phyloP scores from a whole-genome alignment of 1,140 invertebrate genomes.

The Phymastichus coffea region DNA sequence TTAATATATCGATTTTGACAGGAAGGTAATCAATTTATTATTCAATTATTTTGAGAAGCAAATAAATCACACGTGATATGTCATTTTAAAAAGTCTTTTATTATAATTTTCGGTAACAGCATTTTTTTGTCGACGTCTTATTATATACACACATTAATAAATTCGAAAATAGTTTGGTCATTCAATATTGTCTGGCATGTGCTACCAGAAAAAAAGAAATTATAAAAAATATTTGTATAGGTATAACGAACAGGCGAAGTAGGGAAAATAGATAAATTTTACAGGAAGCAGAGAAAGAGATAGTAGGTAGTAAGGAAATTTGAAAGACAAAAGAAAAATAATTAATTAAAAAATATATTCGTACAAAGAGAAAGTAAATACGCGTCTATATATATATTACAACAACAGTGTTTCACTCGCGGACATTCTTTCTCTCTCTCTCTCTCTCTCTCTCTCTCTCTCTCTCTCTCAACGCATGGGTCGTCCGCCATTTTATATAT shows the following conservation, averaged over 20 bases:
- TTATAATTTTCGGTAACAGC: constrained; percentile 41
- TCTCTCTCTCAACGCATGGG: no score
- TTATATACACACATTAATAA: constrained; percentile 44
- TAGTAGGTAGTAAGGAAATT: background rate
- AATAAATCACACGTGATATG: constrained; percentile 5
- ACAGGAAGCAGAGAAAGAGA: background rate
- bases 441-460: no score
- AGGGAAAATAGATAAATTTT: constrained; percentile 3
- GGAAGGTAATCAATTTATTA: no score
- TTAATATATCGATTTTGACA: no score
- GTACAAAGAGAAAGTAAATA: constrained; percentile 30
- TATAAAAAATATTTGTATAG: constrained; percentile 4
- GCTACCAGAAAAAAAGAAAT: background rate
- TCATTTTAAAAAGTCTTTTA: constrained; percentile 44
- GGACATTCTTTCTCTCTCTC: constrained; percentile 29
- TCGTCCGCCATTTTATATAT: no score
- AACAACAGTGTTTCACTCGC: constrained; percentile 42
- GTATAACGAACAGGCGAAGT: constrained; percentile 12
- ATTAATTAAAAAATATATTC: constrained; percentile 4
- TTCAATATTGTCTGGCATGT: constrained; percentile 23
- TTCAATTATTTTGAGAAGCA: no score
- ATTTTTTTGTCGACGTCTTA: constrained; percentile 42
- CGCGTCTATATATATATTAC: constrained; percentile 43
- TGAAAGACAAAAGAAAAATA: constrained; percentile 1
- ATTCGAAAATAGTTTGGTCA: constrained; percentile 32